Conservation (phyloP, 2,888 invertebrate genomes). For the Trichogramma dendrolimi region DNA sequence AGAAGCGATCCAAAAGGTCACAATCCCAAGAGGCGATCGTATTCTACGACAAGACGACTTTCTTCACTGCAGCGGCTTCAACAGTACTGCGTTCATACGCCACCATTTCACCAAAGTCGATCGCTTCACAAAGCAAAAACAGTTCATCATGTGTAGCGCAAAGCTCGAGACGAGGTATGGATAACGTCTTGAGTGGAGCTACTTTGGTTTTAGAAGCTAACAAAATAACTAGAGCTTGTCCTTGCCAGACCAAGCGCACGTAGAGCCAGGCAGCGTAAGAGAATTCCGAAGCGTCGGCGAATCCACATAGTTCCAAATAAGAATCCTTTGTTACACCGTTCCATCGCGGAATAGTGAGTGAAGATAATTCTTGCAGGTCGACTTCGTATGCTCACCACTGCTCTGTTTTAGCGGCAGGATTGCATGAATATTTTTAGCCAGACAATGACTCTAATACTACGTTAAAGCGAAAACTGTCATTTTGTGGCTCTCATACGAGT, state of each 20-base stretch:
- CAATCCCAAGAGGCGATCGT: too few relatives aligned
- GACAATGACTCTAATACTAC: not conserved
- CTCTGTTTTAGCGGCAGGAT: not conserved
- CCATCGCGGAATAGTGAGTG: not conserved
- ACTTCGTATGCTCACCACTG: not conserved
- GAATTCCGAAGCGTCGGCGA: slow-evolving; percentile 1
- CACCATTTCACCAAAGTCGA: too few relatives aligned
- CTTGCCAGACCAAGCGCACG: too few relatives aligned
- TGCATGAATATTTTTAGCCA: slow-evolving; percentile 7
- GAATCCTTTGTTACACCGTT: not conserved
- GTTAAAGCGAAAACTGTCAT: too few relatives aligned
- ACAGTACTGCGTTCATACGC: too few relatives aligned
- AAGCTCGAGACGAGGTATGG: too few relatives aligned
- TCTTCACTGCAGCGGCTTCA: too few relatives aligned
- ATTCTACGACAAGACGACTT: too few relatives aligned
- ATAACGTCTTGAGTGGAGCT: slow-evolving; percentile 21
- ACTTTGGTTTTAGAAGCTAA: slow-evolving; percentile 21
- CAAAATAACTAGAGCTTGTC: not conserved
- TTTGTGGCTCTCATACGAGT: slow-evolving; percentile 12
- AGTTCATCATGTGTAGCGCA: slow-evolving; percentile 21
- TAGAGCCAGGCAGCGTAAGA: not conserved
- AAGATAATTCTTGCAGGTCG: not conserved
- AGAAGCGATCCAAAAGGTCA: too few relatives aligned
- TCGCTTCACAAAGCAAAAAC: not conserved
- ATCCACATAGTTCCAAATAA: not conserved